phyloP scores from a whole-genome alignment of 2,888 invertebrate genomes.

The Melinaea menophilus region DNA sequence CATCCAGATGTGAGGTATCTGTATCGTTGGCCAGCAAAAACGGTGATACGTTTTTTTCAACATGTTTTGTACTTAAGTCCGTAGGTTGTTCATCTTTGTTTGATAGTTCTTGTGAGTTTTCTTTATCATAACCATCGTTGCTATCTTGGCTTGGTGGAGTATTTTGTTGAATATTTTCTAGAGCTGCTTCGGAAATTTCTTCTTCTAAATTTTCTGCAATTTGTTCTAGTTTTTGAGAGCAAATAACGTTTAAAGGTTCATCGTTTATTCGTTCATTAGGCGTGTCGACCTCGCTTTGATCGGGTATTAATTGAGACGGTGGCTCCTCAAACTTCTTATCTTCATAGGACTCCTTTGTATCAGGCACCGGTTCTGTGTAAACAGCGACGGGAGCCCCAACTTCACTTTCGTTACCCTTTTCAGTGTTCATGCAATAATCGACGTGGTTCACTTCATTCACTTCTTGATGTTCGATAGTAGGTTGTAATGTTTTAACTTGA shows the following conservation, averaged over 20 bases:
- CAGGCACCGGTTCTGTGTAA: conserved; percentile 60
- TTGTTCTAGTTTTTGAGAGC: conserved; percentile 29
- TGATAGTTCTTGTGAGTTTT: conserved; percentile 39
- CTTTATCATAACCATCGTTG: conserved; percentile 31
- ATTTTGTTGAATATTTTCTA: conserved; percentile 32
- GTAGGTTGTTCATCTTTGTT: conserved; percentile 72
- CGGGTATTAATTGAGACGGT: conserved; percentile 43
- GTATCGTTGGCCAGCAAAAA: conserved; percentile 41
- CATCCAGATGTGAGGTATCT: conserved; percentile 52
- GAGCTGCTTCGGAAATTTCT: conserved; percentile 21
- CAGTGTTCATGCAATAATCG: conserved; percentile 50
- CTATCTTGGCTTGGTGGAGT: conserved; percentile 13
- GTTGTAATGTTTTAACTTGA: conserved; percentile 47
- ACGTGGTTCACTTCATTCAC: conserved; percentile 47
- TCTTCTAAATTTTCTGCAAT: conserved; percentile 26
- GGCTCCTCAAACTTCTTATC: conserved; percentile 45
- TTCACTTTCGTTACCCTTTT: conserved; percentile 55
- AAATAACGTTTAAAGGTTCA: conserved; percentile 28
- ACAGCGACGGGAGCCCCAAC: conserved; percentile 43
- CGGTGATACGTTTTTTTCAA: conserved; percentile 49
- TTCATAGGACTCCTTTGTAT: conserved; percentile 48
- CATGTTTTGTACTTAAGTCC: conserved; percentile 73
- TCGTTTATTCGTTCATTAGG: conserved; percentile 38
- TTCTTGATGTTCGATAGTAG: conserved; percentile 44
- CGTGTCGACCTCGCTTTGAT: conserved; percentile 47